Base-by-base conservation (phyloP, 2,888 invertebrate genomes). In the Amiota communis region DNA sequence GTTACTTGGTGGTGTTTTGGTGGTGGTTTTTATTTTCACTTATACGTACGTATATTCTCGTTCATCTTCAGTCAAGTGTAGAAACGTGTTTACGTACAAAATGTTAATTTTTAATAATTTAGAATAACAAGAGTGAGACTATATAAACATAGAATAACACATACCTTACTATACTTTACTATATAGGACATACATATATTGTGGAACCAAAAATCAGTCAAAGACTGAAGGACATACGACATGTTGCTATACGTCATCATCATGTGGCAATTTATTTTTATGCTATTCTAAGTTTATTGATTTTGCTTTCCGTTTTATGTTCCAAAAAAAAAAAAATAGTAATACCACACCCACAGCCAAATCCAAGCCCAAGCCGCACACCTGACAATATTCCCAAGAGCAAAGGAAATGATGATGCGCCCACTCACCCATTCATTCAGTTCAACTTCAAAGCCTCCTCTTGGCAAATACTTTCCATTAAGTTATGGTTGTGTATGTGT, bases 281-380 rank as follows among this genome's bases (percentile, higher is more conserved):
- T 79, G 86, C 83, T 77, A 83, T 77, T 77, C 80, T 83, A 85
- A 85, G 80, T 83, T 85, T 83, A 83, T 83, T 81, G 83, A 83
- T 83, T 83, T 84, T 64, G 82, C 53, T 20, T 81, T 84, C 75
- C 78, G 75, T 75, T 72, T 77, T 23, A 48, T 17, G 49, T 10
- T 20, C 80, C 72, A 74, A 81, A 80, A 59, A 61, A 49, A 47
- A n/a, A n/a, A n/a, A n/a, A n/a, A n/a, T n/a, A n/a, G n/a, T n/a
- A n/a, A n/a, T n/a, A n/a, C n/a, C n/a, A n/a, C n/a, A n/a, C n/a
- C n/a, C n/a, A n/a, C n/a, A n/a, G n/a, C n/a, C n/a, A n/a, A 20
- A 53, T 63, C 15, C n/a, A 68, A 70, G 2, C 59, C 48, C 70
- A 70, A 61, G 20, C 23, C 23, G 23, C 57, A 72, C 85, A 83